Evolutionary conservation across 2,113 vertebrate species (phyloP).

Genomic region (Phoenicopterus ruber): DNA sequence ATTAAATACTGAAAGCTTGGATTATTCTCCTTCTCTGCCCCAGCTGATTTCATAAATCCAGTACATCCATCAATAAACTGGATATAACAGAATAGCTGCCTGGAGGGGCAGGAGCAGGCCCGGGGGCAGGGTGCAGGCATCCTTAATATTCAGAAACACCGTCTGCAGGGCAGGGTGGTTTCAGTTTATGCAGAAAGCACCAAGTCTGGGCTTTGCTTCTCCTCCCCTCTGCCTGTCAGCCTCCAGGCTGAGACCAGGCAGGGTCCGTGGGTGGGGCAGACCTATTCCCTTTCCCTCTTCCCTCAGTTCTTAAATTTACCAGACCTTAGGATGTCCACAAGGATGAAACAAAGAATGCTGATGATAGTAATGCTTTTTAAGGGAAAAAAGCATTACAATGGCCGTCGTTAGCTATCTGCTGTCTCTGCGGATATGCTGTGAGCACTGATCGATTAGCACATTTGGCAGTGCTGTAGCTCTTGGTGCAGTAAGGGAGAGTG

Average conservation of each 20-base stretch:
- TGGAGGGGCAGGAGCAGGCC: neutral
- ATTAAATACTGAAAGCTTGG: neutral
- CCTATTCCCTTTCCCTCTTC: neutral
- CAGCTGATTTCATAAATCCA: neutral
- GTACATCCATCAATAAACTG: neutral
- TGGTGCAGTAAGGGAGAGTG: neutral
- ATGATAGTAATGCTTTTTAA: neutral
- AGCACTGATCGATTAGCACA: neutral
- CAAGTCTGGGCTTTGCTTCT: neutral
- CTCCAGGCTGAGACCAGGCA: neutral
- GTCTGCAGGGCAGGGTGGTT: rapidly evolving
- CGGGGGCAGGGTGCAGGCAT: neutral
- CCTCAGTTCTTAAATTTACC: neutral
- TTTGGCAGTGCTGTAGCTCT: neutral
- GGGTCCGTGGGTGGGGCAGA: neutral
- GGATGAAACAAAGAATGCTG: neutral
- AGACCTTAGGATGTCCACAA: neutral
- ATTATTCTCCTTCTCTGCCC: neutral
- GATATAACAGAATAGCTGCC: neutral
- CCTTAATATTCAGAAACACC: neutral
- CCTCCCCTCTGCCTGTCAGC: neutral
- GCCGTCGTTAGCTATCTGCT: neutral
- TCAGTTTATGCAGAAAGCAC: neutral
- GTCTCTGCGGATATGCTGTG: neutral
- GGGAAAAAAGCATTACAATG: neutral